Percentiles rank a stretch among this genome's conserved stretches.
Evolutionary conservation across 2,888 invertebrate species (phyloP).

Genomic region (Ichneumon xanthorius): DNA sequence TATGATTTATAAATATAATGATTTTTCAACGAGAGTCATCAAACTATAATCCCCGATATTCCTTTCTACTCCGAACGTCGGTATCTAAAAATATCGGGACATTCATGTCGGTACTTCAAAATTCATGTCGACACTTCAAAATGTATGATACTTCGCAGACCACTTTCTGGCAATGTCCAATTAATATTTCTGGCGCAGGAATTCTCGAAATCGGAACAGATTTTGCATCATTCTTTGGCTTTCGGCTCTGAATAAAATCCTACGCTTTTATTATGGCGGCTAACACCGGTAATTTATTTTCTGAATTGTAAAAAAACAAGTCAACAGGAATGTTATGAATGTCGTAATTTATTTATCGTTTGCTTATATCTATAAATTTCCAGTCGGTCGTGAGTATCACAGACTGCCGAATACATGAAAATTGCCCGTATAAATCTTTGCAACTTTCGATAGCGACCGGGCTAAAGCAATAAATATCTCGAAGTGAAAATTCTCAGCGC

Average conservation of each 20-base stretch:
- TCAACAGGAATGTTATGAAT: slow-evolving; percentile 12
- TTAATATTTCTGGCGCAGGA: too few species aligned
- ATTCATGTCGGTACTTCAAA: not conserved
- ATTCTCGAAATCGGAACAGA: too few species aligned
- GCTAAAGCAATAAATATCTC: too few species aligned
- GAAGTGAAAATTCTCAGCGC: not conserved
- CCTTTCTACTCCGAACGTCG: slow-evolving; percentile 1
- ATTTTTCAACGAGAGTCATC: slow-evolving; percentile 12
- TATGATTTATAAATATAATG: slow-evolving; percentile 57
- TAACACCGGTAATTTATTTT: too few species aligned
- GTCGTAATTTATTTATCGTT: slow-evolving; percentile 28
- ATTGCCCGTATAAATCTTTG: not conserved
- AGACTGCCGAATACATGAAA: slow-evolving; percentile 9
- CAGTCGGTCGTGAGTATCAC: slow-evolving; percentile 24
- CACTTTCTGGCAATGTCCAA: too few species aligned
- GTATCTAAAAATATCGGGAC: not conserved
- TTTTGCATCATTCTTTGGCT: too few species aligned
- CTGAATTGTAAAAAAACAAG: too few species aligned
- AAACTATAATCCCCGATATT: slow-evolving; percentile 8
- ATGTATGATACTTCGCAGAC: too few species aligned
- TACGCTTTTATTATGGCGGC: too few species aligned
- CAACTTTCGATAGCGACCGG: too few species aligned
- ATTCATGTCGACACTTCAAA: too few species aligned
- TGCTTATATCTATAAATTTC: not conserved
- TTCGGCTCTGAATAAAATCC: too few species aligned